Evolutionary conservation across 2,888 invertebrate species (phyloP).

Genomic region (Agonopterix alstromeriana): DNA sequence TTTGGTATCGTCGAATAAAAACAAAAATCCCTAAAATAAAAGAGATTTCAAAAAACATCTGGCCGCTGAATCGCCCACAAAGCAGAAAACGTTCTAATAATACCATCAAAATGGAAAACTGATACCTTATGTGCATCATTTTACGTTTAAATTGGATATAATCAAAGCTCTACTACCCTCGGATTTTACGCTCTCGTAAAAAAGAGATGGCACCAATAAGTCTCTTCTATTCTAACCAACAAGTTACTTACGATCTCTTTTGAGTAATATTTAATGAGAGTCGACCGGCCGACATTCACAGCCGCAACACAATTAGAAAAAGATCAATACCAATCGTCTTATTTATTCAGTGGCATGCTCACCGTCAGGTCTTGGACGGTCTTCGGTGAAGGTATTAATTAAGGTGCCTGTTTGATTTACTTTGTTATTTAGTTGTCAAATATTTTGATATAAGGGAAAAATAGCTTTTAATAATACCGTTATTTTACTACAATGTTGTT

Average conservation of each 20-base stretch:
- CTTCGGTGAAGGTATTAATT: too few relatives aligned
- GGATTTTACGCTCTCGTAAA: conserved; percentile 15
- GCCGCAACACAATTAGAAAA: background rate
- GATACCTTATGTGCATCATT: conserved; percentile 9
- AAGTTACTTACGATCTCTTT: conserved; percentile 50
- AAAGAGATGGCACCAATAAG: conserved; percentile 34
- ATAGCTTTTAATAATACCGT: too few relatives aligned
- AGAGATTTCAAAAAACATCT: too few relatives aligned
- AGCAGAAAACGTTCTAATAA: too few relatives aligned
- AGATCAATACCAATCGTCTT: too few relatives aligned
- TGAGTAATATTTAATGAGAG: conserved; percentile 65
- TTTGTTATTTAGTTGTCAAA: too few relatives aligned
- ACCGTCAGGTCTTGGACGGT: conserved; percentile 9
- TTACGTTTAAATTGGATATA: conserved; percentile 11
- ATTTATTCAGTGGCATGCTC: conserved; percentile 14
- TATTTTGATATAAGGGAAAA: too few relatives aligned
- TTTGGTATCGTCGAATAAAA: too few relatives aligned
- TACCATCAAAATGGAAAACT: background rate
- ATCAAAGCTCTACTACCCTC: conserved; percentile 7
- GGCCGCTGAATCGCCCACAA: too few relatives aligned
- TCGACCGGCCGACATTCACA: conserved; percentile 22
- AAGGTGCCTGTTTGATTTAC: too few relatives aligned
- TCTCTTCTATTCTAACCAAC: conserved; percentile 34
- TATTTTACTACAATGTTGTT: too few relatives aligned
- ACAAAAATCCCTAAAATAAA: too few relatives aligned